Evolutionary conservation across 2,797 vertebrate genomes (phyloP).

Genomic region (Phoeniculus purpureus): DNA sequence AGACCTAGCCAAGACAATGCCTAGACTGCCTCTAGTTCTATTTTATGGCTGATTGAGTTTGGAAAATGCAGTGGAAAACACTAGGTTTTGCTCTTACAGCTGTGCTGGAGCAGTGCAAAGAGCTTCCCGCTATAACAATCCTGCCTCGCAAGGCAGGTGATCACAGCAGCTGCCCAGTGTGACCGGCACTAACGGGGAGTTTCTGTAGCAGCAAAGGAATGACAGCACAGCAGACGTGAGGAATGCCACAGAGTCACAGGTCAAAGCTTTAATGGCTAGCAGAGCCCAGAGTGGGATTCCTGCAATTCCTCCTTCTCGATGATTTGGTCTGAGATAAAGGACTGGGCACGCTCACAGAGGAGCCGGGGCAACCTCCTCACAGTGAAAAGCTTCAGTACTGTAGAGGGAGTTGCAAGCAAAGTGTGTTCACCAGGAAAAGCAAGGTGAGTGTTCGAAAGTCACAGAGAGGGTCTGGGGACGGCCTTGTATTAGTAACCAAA

Average conservation of each 20-base stretch:
- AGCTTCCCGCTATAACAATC: not conserved
- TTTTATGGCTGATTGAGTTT: not conserved
- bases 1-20: not conserved
- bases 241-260: conserved; percentile 48
- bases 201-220: conserved; percentile 23
- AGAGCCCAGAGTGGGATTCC: conserved; percentile 27
- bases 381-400: not conserved
- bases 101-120: accelerated
- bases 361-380: not conserved
- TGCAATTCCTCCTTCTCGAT: not conserved
- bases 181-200: not conserved
- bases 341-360: not conserved
- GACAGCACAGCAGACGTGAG: not conserved
- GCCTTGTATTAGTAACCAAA: not conserved
- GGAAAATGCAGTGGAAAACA: not conserved
- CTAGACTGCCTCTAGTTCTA: not conserved
- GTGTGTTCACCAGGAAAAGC: not conserved
- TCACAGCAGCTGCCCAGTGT: not conserved
- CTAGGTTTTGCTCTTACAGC: not conserved
- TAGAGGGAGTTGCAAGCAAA: not conserved
- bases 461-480: not conserved
- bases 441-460: not conserved
- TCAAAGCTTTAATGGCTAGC: not conserved
- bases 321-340: conserved; percentile 34
- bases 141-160: not conserved